Conservation (phyloP, 2,888 invertebrate genomes). For the Tinea trinotella region DNA sequence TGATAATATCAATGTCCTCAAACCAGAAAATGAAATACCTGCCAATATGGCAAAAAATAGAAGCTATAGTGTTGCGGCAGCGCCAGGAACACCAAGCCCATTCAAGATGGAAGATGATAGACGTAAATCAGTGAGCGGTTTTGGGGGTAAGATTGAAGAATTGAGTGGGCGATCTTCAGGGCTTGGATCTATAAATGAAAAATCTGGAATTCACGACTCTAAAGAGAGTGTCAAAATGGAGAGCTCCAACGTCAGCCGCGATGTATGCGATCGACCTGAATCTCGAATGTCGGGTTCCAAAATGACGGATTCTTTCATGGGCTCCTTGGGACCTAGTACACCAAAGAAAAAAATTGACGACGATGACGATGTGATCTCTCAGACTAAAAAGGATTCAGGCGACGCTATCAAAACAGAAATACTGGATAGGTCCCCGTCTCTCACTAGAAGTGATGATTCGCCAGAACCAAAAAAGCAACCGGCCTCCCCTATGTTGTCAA, state of each 20-base stretch:
- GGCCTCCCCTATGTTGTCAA: conserved; percentile 31
- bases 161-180: conserved; percentile 48
- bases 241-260: conserved; percentile 39
- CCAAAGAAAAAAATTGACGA: conserved; percentile 54
- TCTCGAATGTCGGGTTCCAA: conserved; percentile 59
- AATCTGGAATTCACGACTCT: conserved; percentile 48
- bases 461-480: conserved; percentile 52
- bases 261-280: conserved; percentile 51
- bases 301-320: conserved; percentile 66
- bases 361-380: conserved; percentile 58
- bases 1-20: conserved; percentile 45
- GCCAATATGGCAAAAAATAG: conserved; percentile 59
- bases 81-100: conserved; percentile 58
- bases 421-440: conserved; percentile 61
- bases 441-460: conserved; percentile 64
- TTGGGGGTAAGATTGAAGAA: conserved; percentile 57
- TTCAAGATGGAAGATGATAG: conserved; percentile 63
- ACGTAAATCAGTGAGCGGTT: conserved; percentile 61
- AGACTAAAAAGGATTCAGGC: conserved; percentile 36
- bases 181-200: conserved; percentile 64
- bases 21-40: conserved; percentile 52
- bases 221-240: conserved; percentile 59
- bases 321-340: conserved; percentile 44
- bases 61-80: conserved; percentile 68
- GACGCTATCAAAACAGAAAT: conserved; percentile 44